Conservation (phyloP, 2,113 vertebrate genomes). For the Sakesphorus luctuosus region DNA sequence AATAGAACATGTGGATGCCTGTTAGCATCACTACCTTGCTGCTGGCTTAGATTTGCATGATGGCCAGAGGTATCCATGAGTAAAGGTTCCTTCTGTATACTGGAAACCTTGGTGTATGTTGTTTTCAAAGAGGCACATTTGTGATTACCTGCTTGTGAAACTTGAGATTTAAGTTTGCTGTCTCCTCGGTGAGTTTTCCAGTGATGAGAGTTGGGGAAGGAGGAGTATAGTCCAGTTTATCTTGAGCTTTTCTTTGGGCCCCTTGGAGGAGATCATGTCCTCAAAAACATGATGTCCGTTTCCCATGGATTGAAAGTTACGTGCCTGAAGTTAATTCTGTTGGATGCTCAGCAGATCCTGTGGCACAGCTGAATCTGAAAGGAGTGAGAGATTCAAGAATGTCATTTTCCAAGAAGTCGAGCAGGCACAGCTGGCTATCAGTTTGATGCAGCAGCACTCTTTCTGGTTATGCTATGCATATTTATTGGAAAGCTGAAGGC, state of each 20-base stretch:
- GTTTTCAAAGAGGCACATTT: background rate
- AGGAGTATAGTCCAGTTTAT: background rate
- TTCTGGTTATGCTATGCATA: background rate
- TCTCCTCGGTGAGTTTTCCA: background rate
- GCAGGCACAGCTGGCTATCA: background rate
- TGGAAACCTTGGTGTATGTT: background rate
- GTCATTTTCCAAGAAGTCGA: background rate
- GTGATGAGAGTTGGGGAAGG: background rate
- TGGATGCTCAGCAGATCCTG: background rate
- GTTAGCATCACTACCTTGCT: background rate
- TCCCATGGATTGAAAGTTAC: background rate
- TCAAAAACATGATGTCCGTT: background rate
- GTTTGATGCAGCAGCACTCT: background rate
- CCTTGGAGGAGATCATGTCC: background rate
- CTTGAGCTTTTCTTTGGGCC: background rate
- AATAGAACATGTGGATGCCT: background rate
- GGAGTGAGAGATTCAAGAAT: background rate
- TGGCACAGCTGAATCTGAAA: background rate
- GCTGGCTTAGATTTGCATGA: background rate
- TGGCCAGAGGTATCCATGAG: background rate
- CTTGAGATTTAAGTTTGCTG: background rate
- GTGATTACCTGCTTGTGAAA: background rate
- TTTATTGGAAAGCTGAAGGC: background rate
- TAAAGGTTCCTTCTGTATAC: background rate
- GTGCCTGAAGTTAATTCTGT: background rate